A percentile compares a stretch with the other conserved stretches of the same genome.
Conservation (phyloP, 2,888 invertebrate genomes). For the Apomyelois bistriatella region DNA sequence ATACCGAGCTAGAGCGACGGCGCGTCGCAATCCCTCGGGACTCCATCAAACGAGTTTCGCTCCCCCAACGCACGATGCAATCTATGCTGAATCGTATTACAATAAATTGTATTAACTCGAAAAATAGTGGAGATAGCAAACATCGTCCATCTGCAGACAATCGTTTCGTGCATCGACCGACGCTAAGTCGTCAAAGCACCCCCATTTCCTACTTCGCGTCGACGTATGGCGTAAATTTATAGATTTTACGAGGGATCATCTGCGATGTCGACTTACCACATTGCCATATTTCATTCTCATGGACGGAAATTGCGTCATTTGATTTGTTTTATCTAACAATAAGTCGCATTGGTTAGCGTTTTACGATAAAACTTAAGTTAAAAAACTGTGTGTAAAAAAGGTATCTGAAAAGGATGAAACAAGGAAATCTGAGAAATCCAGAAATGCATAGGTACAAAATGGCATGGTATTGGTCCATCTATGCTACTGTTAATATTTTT, state of each 20-base stretch:
- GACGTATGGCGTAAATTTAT: conserved; percentile 66
- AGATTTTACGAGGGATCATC: conserved; percentile 76
- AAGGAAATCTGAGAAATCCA: too few relatives aligned
- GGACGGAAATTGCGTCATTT: conserved; percentile 68
- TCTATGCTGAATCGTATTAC: conserved; percentile 81
- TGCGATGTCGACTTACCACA: conserved; percentile 64
- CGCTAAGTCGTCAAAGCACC: conserved; percentile 47
- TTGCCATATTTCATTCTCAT: conserved; percentile 70
- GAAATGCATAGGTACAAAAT: too few relatives aligned
- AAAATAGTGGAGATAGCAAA: conserved; percentile 79
- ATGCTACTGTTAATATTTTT: too few relatives aligned
- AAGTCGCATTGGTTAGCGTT: conserved; percentile 17
- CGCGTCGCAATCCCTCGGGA: conserved; percentile 67
- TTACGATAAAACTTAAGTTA: neutral
- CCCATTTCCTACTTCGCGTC: conserved; percentile 54
- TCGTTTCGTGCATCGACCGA: conserved; percentile 54
- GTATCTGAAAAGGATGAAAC: too few relatives aligned
- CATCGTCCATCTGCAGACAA: conserved; percentile 78
- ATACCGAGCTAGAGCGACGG: conserved; percentile 70
- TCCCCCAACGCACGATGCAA: conserved; percentile 76
- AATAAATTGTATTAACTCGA: conserved; percentile 80
- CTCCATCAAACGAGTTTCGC: conserved; percentile 78
- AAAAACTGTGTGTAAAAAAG: too few relatives aligned
- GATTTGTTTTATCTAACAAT: conserved; percentile 48
- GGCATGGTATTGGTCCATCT: too few relatives aligned